phyloP scores from a whole-genome alignment of 2,113 vertebrate genomes.

The Etia nguti region DNA sequence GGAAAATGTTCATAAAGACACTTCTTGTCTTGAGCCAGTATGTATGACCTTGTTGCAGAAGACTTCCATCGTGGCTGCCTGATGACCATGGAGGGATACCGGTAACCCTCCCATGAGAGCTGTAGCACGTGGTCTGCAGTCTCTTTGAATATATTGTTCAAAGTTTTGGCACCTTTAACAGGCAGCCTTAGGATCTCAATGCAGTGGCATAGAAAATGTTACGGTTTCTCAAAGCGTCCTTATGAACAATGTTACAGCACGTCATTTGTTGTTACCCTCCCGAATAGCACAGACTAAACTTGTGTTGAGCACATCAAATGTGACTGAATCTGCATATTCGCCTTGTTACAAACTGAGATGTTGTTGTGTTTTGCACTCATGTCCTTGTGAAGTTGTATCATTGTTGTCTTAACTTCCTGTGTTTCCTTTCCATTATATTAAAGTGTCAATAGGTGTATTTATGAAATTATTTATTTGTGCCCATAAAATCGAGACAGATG shows the following conservation, averaged over 20 bases:
- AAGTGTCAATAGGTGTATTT: background rate
- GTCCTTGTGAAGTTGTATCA: background rate
- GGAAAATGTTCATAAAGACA: background rate
- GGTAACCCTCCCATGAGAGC: background rate
- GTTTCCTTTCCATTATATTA: background rate
- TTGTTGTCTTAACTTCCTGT: background rate
- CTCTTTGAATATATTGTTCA: background rate
- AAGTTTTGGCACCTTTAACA: background rate
- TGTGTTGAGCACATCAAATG: background rate
- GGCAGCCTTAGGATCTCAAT: background rate
- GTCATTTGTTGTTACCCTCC: background rate
- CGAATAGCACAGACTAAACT: background rate
- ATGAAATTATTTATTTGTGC: slow-evolving; percentile 29
- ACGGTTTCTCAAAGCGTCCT: background rate
- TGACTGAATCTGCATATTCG: background rate
- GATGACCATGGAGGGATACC: fast-evolving
- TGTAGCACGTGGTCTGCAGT: background rate
- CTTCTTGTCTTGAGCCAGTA: background rate
- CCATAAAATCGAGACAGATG: background rate
- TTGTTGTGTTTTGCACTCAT: background rate
- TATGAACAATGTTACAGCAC: background rate
- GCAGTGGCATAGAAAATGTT: background rate
- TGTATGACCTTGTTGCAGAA: background rate
- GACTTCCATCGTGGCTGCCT: background rate
- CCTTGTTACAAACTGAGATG: background rate